Percentiles rank a stretch among this genome's conserved stretches.
Evolutionary conservation across 2,888 invertebrate species (phyloP).

Genomic region (Zygothrica quintamaculata): DNA sequence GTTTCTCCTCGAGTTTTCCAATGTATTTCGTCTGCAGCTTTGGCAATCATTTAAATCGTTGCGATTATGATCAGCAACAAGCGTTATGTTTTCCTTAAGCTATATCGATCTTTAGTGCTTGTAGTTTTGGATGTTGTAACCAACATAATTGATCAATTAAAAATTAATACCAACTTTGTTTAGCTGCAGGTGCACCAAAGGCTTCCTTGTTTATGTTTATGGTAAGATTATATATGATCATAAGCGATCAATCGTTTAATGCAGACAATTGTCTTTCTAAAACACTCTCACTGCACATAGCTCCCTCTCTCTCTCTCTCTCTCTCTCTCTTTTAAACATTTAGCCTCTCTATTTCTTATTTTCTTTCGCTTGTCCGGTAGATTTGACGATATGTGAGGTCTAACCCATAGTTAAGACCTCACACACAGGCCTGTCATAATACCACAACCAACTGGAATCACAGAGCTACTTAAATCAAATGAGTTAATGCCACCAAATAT

Average conservation of each 20-base stretch:
- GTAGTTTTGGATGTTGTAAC: constrained; percentile 33
- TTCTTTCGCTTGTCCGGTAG: not conserved
- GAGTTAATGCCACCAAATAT: constrained; percentile 72
- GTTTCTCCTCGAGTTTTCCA: constrained; percentile 19
- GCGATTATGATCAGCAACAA: constrained; percentile 73
- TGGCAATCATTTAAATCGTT: constrained; percentile 75
- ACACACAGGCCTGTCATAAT: constrained; percentile 65
- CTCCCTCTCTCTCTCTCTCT: not conserved
- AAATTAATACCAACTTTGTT: constrained; percentile 72
- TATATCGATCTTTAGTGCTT: constrained; percentile 34
- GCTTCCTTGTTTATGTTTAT: constrained; percentile 57
- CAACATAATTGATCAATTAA: constrained; percentile 76
- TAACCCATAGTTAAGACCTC: constrained; percentile 41
- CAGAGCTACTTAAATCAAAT: constrained; percentile 71
- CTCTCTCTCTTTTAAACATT: constrained; percentile 2
- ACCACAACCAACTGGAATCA: constrained; percentile 20
- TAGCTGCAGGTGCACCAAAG: constrained; percentile 60
- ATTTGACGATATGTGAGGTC: constrained; percentile 29
- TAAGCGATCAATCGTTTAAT: constrained; percentile 8
- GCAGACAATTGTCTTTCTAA: not conserved
- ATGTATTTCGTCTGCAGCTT: constrained; percentile 22
- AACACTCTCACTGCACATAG: constrained; percentile 32
- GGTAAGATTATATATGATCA: constrained; percentile 7
- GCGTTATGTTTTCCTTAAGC: constrained; percentile 66
- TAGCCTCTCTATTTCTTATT: not conserved